Evolutionary conservation across 2,797 vertebrate species (phyloP).

Genomic region (Pseudochaenichthys georgianus): DNA sequence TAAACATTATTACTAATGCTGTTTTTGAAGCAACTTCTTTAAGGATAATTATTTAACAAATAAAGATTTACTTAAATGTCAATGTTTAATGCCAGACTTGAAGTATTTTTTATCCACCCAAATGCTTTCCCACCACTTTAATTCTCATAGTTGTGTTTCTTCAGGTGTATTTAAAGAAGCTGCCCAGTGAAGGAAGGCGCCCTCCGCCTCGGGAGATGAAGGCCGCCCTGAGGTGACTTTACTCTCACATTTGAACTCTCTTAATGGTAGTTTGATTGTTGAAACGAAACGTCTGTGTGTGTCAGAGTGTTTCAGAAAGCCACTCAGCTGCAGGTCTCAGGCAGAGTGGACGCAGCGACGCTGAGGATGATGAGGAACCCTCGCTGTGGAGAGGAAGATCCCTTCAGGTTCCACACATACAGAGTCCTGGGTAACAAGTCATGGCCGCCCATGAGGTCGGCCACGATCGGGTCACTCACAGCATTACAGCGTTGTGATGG

Average conservation of each 20-base stretch:
- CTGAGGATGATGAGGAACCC: constrained; percentile 84
- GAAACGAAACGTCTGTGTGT: background rate
- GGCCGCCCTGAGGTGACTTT: constrained; percentile 82
- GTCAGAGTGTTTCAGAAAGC: constrained; percentile 87
- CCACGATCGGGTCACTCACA: no score
- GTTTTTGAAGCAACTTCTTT: no score
- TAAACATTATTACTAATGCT: no score
- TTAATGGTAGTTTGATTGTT: background rate
- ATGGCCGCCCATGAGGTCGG: no score
- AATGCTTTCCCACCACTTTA: background rate
- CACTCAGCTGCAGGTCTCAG: constrained; percentile 82
- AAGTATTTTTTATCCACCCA: background rate
- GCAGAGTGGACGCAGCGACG: constrained; percentile 80
- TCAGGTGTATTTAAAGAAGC: constrained; percentile 84
- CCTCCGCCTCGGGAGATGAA: constrained; percentile 76
- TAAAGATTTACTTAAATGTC: background rate
- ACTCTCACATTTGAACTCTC: no score
- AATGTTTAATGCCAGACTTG: background rate
- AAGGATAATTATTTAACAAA: no score
- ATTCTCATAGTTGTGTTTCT: background rate
- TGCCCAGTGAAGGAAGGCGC: constrained; percentile 63
- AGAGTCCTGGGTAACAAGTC: constrained; percentile 86
- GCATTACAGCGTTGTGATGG: no score
- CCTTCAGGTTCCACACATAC: constrained; percentile 85
- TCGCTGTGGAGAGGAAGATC: constrained; percentile 88